These are phyloP conservation scores for Papilio demoleus DNA, from an alignment of 2,888 invertebrate species.

Conservation along the genomic window DNA sequence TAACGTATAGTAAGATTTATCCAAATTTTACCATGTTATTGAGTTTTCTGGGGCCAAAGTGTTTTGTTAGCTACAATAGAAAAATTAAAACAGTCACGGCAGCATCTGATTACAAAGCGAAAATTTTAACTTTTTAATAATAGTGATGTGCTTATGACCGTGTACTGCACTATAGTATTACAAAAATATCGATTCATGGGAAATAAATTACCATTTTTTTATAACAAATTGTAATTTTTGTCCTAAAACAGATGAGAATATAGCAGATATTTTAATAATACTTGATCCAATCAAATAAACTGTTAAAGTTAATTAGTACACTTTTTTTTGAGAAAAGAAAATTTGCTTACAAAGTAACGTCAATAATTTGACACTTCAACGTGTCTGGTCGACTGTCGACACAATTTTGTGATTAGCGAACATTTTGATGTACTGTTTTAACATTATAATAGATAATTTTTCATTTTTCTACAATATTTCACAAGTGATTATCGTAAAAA, in stretches of 20 bases:
- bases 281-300: no score
- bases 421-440: constrained; percentile 19
- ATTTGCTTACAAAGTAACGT: constrained; percentile 26
- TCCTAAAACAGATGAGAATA: no score
- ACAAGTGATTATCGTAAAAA: constrained; percentile 4
- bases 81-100: constrained; percentile 39
- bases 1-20: background rate
- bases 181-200: background rate
- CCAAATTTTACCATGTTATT: constrained; percentile 32
- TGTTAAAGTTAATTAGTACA: no score
- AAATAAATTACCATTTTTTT: background rate
- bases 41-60: background rate
- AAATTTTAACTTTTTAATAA: constrained; percentile 53
- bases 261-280: no score
- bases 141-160: background rate
- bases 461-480: constrained; percentile 10
- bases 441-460: constrained; percentile 14
- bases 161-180: background rate
- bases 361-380: constrained; percentile 33
- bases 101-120: constrained; percentile 72
- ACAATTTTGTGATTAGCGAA: constrained; percentile 32
- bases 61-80: constrained; percentile 4
- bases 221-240: no score
- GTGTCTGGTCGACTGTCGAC: constrained; percentile 35
- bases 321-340: no score